Conservation (phyloP, 2,888 invertebrate genomes). For the Acanthopleura granulata region DNA sequence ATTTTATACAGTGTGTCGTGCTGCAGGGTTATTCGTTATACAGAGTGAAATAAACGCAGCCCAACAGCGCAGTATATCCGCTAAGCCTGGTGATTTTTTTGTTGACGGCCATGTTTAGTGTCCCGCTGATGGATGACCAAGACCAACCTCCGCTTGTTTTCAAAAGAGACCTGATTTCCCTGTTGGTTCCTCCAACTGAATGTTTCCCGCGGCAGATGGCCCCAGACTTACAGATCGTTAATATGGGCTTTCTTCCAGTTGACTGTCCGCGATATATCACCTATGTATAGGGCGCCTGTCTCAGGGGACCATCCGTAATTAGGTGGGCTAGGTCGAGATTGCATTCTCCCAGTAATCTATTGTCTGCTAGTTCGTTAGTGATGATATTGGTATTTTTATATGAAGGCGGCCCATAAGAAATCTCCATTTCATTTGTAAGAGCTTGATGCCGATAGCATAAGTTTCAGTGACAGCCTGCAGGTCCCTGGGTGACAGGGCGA, state of each 20-base stretch:
- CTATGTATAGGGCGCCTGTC: neutral
- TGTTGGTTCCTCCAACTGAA: neutral
- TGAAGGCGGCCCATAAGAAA: neutral
- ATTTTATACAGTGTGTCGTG: too few species aligned
- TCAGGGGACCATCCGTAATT: neutral
- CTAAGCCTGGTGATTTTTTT: neutral
- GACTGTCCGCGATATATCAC: conserved; percentile 5
- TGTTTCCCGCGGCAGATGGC: neutral
- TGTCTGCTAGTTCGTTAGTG: conserved; percentile 15
- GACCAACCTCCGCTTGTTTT: neutral
- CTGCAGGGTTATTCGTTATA: too few species aligned
- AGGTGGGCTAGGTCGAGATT: conserved; percentile 15
- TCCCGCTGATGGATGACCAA: neutral
- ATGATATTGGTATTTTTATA: conserved; percentile 18
- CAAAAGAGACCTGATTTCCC: conserved; percentile 16
- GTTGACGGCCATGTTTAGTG: neutral
- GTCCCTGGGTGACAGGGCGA: too few species aligned
- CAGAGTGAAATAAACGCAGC: too few species aligned
- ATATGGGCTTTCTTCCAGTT: conserved; percentile 3
- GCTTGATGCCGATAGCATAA: too few species aligned
- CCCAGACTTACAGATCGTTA: conserved; percentile 2
- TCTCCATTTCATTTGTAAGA: too few species aligned
- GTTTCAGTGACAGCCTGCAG: too few species aligned
- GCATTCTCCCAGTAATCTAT: conserved; percentile 13
- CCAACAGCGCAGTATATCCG: neutral